Evolutionary conservation across 1,140 invertebrate genomes (phyloP).

Genomic region (Eueides isabella): DNA sequence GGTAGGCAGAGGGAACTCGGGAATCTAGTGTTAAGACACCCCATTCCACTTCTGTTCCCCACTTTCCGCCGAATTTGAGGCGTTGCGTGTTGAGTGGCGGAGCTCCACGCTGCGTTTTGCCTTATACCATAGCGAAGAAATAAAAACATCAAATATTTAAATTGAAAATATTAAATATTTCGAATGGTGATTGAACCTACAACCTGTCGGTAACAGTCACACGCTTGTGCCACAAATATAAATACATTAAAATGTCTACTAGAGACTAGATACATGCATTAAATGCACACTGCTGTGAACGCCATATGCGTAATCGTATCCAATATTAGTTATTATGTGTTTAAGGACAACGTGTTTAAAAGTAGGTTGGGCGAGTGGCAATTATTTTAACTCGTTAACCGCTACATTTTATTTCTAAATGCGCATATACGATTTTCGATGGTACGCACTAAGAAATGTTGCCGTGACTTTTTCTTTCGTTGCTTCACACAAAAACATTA

Average conservation of each 20-base stretch:
- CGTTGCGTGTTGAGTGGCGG: no score
- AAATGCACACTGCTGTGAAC: background rate
- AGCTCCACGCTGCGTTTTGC: no score
- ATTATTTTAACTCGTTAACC: slow-evolving; percentile 14
- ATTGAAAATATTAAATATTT: no score
- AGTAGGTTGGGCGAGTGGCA: slow-evolving; percentile 16
- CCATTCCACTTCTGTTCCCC: no score
- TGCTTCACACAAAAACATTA: background rate
- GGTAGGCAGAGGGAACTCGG: no score
- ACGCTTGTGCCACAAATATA: no score
- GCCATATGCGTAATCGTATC: slow-evolving; percentile 12
- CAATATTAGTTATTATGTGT: slow-evolving; percentile 19
- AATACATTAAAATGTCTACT: background rate
- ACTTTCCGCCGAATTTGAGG: no score
- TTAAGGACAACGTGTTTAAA: slow-evolving; percentile 26
- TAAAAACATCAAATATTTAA: no score
- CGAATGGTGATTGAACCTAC: no score
- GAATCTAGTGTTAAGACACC: no score
- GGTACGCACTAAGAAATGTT: background rate
- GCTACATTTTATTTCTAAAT: slow-evolving; percentile 14
- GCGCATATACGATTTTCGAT: slow-evolving; percentile 13
- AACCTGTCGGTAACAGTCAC: no score
- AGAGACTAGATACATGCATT: background rate
- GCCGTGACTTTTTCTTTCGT: background rate
- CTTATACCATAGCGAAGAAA: no score